A percentile compares a stretch with the other conserved stretches of the same genome.
These are phyloP conservation scores for Bucco capensis DNA, from an alignment of 2,113 vertebrate genomes.

Conservation along the genomic window DNA sequence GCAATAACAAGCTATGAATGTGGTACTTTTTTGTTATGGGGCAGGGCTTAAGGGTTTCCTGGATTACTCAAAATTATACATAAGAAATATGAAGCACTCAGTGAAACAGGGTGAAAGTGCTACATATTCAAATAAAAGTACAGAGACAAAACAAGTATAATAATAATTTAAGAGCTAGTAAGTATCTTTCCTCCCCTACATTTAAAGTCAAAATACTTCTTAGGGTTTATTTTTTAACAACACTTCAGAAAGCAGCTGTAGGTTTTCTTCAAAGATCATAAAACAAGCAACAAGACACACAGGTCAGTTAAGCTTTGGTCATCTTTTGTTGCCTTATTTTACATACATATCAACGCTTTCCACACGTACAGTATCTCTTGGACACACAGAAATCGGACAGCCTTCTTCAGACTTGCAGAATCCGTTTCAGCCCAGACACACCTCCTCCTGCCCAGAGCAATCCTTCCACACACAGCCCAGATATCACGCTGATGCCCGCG, in stretches of 20 bases:
- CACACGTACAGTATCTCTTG: too few species aligned
- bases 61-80: not conserved
- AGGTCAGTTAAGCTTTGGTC: not conserved
- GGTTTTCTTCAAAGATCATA: not conserved
- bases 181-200: not conserved
- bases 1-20: not conserved
- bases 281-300: not conserved
- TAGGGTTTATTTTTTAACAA: not conserved
- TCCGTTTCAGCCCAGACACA: accelerated
- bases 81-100: not conserved
- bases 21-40: not conserved
- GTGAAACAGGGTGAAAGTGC: not conserved
- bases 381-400: too few species aligned
- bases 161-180: not conserved
- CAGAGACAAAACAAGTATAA: not conserved
- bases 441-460: not conserved
- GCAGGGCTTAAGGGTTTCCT: not conserved
- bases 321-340: not conserved
- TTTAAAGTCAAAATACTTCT: not conserved
- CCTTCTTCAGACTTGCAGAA: not conserved
- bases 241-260: accelerated
- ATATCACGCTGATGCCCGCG: accelerated
- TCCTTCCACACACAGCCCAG: too few species aligned
- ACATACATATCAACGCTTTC: accelerated
- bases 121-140: not conserved